Base-by-base conservation (phyloP, 1,140 invertebrate species). In the Drosophila ohnishii region DNA sequence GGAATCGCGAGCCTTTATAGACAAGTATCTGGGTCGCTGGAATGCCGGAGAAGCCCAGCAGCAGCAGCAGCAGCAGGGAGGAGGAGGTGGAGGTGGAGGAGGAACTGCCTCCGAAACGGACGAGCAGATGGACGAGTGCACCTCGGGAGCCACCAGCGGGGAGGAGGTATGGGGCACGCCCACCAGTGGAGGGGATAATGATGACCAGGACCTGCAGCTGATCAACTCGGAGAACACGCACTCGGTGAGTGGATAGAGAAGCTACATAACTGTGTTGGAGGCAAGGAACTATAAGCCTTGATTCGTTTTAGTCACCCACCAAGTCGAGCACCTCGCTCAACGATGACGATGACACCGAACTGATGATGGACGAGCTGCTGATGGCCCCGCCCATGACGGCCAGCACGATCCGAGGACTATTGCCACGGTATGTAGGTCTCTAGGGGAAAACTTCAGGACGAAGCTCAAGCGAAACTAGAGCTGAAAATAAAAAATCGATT, bases 141-240 rank as follows among this genome's bases (percentile, higher is more conserved):
- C 94, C 1, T 96, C 96, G 42, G 96, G 95, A 0, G 96, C 95
- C 0, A 95, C 95, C 14, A 96, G 96, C 3, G 96, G 96, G 0
- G 96, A 96, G 89, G 96, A 97, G 85, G 95, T 96, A 34, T 97
- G 96, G 96, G 96, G 96, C 2, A 97, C 96, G 2, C 96, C 96
- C 3, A 96, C 96, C 3, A 96, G 96, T 64, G 96, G 96, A 3
- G 96, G 95, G 16, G 94, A 96, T 8, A 94, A 96, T 76, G 95
- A 96, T 55, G 95, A 96, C 70, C 85, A 96, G 64, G 95, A 96
- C 72, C 75, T 92, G 51, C 89, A 92, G 45, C 93, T 93, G 59
- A 94, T 95, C 57, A 95, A 94, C 88, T 95, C 94, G 48, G 94
- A 94, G 83, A 93, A 94, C 59, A 94, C 94, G 19, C 91, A 94